A percentile compares a stretch with the other conserved stretches of the same genome.
Conservation (phyloP, 2,113 vertebrate genomes). For the Naja naja region DNA sequence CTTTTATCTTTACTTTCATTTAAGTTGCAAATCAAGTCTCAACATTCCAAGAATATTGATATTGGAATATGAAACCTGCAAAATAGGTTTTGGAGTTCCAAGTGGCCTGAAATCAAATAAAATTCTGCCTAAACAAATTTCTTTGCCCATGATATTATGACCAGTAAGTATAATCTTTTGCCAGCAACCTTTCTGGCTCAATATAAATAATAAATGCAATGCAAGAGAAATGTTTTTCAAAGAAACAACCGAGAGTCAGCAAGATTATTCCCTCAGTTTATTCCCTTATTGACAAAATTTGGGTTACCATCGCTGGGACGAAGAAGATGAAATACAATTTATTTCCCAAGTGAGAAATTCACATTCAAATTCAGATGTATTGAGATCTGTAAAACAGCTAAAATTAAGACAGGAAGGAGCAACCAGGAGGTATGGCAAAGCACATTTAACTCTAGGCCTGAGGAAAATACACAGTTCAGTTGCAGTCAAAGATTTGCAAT, state of each 20-base stretch:
- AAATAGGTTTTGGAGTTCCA: neutral
- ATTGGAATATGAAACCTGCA: neutral
- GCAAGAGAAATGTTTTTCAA: slow-evolving; percentile 8
- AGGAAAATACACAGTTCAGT: neutral
- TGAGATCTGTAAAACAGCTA: neutral
- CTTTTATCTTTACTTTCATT: neutral
- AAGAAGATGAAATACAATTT: neutral
- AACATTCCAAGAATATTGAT: neutral
- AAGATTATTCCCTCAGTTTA: slow-evolving; percentile 30
- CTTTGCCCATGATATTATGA: neutral
- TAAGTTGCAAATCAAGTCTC: neutral
- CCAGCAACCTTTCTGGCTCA: neutral
- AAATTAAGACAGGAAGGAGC: neutral
- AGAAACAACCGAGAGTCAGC: neutral
- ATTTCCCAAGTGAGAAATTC: neutral
- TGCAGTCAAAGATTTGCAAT: neutral
- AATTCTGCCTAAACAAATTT: neutral
- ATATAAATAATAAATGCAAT: slow-evolving; percentile 1
- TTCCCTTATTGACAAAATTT: neutral
- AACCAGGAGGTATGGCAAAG: neutral
- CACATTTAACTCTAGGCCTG: neutral
- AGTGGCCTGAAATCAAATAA: neutral
- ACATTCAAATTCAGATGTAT: neutral
- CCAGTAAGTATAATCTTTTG: slow-evolving; percentile 8
- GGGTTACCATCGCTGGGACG: neutral